Evolutionary conservation across 1,140 invertebrate species (phyloP).

Genomic region (Odontomachus brunneus): DNA sequence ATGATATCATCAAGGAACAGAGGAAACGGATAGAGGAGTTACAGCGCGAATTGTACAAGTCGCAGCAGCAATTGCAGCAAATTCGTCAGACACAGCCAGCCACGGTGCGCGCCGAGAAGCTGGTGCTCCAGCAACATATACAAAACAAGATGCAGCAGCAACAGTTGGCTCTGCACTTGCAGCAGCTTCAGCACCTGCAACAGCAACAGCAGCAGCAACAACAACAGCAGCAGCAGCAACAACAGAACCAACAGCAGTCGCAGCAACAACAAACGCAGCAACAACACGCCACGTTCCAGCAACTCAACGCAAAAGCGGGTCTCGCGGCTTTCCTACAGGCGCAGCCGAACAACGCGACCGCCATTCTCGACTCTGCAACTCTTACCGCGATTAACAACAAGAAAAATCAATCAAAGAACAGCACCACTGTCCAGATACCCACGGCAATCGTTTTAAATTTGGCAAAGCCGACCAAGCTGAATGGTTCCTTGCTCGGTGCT

Average conservation of each 20-base stretch:
- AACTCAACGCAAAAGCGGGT: conserved; percentile 85
- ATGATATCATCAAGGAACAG: conserved; percentile 93
- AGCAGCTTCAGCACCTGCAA: conserved; percentile 87
- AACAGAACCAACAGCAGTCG: conserved; percentile 75
- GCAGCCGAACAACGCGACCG: conserved; percentile 83
- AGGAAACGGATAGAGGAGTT: conserved; percentile 95
- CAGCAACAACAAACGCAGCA: conserved; percentile 81
- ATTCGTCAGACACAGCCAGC: conserved; percentile 85
- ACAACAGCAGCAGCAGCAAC: conserved; percentile 74
- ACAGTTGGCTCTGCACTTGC: conserved; percentile 85
- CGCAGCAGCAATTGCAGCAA: conserved; percentile 90
- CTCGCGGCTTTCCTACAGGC: conserved; percentile 86
- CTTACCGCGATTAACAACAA: conserved; percentile 84
- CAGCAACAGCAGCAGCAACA: conserved; percentile 83
- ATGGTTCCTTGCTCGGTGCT: conserved; percentile 82
- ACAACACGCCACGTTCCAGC: conserved; percentile 83
- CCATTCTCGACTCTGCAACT: conserved; percentile 81
- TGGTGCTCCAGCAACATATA: conserved; percentile 89
- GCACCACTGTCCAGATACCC: conserved; percentile 82
- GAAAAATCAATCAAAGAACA: conserved; percentile 83
- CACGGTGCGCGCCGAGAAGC: conserved; percentile 85
- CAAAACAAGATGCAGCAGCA: conserved; percentile 89
- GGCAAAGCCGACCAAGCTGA: conserved; percentile 82
- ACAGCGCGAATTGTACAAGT: conserved; percentile 92
- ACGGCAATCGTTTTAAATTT: conserved; percentile 83